Evolutionary conservation across 2,888 invertebrate genomes (phyloP).

Genomic region (Limnephilus lunatus): DNA sequence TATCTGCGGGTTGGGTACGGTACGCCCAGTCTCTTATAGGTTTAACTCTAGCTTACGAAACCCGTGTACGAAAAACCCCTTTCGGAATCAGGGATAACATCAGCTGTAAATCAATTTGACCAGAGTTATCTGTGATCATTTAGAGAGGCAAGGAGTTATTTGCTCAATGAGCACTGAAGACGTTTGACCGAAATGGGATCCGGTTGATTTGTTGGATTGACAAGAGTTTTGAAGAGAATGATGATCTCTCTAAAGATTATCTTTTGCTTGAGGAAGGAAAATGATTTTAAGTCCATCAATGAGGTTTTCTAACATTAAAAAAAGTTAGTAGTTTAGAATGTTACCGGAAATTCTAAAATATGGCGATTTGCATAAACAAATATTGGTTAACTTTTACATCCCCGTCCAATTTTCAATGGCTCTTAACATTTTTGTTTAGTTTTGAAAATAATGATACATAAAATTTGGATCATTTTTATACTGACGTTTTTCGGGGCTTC

Average conservation of each 20-base stretch:
- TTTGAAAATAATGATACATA: no score
- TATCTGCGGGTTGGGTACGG: no score
- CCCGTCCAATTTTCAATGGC: no score
- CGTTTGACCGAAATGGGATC: background rate
- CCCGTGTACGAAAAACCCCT: background rate
- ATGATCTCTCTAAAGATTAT: background rate
- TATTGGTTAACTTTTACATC: no score
- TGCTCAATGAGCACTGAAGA: background rate
- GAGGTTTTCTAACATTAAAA: background rate
- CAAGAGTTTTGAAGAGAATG: background rate
- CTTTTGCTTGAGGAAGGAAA: background rate
- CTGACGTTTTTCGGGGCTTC: no score
- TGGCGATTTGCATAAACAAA: no score
- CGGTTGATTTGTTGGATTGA: background rate
- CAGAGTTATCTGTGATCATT: background rate
- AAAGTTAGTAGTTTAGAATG: no score
- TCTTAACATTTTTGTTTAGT: no score
- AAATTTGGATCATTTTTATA: no score
- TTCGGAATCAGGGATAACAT: background rate
- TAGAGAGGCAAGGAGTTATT: background rate
- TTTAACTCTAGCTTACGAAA: background rate
- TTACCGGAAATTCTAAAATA: no score
- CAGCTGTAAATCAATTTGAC: background rate
- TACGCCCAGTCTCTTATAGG: background rate
- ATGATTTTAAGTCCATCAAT: background rate